phyloP scores from a whole-genome alignment of 1,140 invertebrate genomes.

The Branchinecta lynchi region DNA sequence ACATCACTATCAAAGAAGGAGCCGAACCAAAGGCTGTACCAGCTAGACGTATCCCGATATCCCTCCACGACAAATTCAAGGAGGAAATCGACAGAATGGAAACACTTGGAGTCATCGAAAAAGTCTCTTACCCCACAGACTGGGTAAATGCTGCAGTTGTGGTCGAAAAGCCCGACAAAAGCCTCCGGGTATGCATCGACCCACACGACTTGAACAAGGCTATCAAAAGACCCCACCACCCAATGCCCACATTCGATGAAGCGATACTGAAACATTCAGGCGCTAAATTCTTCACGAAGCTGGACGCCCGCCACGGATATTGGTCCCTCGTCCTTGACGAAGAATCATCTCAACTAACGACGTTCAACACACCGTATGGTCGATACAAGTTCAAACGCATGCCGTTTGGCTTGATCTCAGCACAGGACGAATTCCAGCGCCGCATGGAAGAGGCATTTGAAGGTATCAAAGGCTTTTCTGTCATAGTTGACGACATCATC shows the following conservation, averaged over 20 bases:
- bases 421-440: conserved; percentile 18
- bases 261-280: neutral
- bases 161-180: conserved; percentile 33
- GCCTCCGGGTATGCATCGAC: conserved; percentile 36
- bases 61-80: no score
- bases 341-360: conserved; percentile 30
- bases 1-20: no score
- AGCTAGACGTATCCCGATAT: no score
- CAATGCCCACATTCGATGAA: conserved; percentile 31
- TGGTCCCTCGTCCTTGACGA: conserved; percentile 32
- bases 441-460: no score
- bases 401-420: conserved; percentile 30
- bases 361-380: conserved; percentile 34
- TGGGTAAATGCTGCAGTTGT: conserved; percentile 24
- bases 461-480: no score
- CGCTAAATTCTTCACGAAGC: conserved; percentile 27
- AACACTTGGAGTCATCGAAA: no score
- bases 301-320: conserved; percentile 32
- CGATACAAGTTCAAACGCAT: conserved; percentile 29
- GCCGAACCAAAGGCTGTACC: no score
- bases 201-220: conserved; percentile 35
- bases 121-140: no score
- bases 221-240: conserved; percentile 31
- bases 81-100: no score
- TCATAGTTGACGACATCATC: conserved; percentile 15